These are phyloP conservation scores for Lepidothrix coronata DNA, from an alignment of 2,113 vertebrate species.

Conservation along the genomic window DNA sequence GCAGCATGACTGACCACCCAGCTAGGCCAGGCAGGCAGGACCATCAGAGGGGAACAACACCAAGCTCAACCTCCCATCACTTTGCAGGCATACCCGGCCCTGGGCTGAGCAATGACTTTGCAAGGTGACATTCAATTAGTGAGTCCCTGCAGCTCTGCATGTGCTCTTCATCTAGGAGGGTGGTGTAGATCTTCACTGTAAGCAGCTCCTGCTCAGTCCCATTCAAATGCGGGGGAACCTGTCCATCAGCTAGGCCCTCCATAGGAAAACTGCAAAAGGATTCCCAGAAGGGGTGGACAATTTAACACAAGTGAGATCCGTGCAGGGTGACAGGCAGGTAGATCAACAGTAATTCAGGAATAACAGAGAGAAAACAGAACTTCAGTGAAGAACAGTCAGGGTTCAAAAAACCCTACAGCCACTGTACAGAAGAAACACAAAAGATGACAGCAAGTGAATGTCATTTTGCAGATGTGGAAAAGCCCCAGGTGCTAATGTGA, in stretches of 20 bases:
- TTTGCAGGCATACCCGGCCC: not conserved
- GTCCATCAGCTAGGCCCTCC: not conserved
- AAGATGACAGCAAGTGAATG: not conserved
- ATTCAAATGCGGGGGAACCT: not conserved
- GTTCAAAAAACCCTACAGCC: not conserved
- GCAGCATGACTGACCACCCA: not conserved
- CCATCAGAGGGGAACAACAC: not conserved
- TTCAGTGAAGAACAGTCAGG: not conserved
- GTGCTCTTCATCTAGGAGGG: not conserved
- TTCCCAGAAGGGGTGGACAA: not conserved
- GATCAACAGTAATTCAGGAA: not conserved
- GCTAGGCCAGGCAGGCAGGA: not conserved
- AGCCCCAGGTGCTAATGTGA: not conserved
- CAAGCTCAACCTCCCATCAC: not conserved
- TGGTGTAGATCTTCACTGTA: not conserved
- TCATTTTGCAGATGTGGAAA: conserved; percentile 1
- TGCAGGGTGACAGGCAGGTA: not conserved
- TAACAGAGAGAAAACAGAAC: not conserved
- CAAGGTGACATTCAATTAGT: not conserved
- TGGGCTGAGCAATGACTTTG: not conserved
- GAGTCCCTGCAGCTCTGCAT: not conserved
- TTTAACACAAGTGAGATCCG: not conserved
- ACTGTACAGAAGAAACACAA: not conserved
- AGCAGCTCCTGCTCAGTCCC: not conserved
- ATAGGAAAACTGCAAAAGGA: not conserved